phyloP scores from a whole-genome alignment of 2,888 invertebrate species.

The Cabera pusaria region DNA sequence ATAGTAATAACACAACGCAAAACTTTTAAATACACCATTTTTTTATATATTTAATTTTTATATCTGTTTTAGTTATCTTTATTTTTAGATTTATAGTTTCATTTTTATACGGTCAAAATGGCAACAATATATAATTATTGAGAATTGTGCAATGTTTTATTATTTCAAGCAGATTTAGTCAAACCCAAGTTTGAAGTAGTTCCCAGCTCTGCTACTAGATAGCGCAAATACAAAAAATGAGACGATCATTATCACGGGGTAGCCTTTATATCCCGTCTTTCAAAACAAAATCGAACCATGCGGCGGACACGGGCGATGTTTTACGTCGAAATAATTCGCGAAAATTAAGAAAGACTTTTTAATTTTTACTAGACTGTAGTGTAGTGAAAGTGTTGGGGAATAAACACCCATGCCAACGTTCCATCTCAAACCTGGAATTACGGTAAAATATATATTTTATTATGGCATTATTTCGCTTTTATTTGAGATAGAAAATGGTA shows the following conservation, averaged over 20 bases:
- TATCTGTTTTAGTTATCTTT: background rate
- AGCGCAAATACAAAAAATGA: conserved; percentile 38
- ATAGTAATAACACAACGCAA: too few relatives aligned
- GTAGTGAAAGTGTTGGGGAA: conserved; percentile 47
- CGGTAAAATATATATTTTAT: conserved; percentile 56
- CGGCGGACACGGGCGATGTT: conserved; percentile 59
- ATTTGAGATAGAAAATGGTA: conserved; percentile 11
- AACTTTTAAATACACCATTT: too few relatives aligned
- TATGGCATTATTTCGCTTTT: conserved; percentile 13
- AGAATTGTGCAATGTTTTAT: too few relatives aligned
- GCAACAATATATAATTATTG: too few relatives aligned
- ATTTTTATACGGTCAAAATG: too few relatives aligned
- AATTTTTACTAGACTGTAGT: conserved; percentile 48
- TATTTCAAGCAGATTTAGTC: too few relatives aligned
- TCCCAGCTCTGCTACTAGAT: conserved; percentile 45
- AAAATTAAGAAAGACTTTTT: conserved; percentile 22
- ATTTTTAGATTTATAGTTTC: too few relatives aligned
- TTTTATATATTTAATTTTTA: background rate
- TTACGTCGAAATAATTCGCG: conserved; percentile 63
- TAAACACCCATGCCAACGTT: conserved; percentile 71
- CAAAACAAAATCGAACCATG: conserved; percentile 75
- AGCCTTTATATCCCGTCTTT: conserved; percentile 34
- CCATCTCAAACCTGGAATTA: conserved; percentile 77
- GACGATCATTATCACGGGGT: conserved; percentile 60
- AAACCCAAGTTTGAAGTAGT: too few relatives aligned